Conservation (phyloP, 2,113 vertebrate species). For the Lasiurus borealis region DNA sequence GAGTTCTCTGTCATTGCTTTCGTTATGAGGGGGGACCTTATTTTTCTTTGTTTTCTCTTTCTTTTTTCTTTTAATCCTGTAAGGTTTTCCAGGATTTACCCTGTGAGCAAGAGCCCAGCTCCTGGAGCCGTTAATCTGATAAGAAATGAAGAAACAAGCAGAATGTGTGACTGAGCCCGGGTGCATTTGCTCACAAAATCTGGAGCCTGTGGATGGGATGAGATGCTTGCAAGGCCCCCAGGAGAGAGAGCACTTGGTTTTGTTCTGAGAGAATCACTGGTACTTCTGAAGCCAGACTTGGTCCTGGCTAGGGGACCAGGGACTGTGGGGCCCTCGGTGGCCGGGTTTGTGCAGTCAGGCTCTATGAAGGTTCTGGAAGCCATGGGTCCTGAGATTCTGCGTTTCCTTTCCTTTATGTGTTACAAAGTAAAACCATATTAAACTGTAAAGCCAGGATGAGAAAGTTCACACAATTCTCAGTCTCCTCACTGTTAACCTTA, state of each 20-base stretch:
- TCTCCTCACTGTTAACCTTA: not conserved
- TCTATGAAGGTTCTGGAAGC: not conserved
- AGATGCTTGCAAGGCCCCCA: not conserved
- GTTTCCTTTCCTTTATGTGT: not conserved
- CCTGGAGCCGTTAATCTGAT: not conserved
- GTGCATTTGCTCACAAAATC: not conserved
- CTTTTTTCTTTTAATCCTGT: not conserved
- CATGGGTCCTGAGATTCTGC: not conserved
- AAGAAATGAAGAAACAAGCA: not conserved
- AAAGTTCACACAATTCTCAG: not conserved
- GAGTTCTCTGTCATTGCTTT: slow-evolving; percentile 29
- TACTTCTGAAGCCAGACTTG: not conserved
- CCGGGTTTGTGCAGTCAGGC: not conserved
- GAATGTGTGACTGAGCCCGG: not conserved
- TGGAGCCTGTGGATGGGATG: not conserved
- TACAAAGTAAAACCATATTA: not conserved
- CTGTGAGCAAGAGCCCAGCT: slow-evolving; percentile 9
- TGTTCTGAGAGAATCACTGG: not conserved
- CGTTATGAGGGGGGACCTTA: not conserved
- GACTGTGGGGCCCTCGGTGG: not conserved
- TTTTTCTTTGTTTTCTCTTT: not conserved
- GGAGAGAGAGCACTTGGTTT: not conserved
- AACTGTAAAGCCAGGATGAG: not conserved
- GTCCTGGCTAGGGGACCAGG: too few relatives aligned
- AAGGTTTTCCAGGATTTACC: slow-evolving; percentile 3